phyloP scores from a whole-genome alignment of 1,140 invertebrate genomes.

The Cotesia chilonis region DNA sequence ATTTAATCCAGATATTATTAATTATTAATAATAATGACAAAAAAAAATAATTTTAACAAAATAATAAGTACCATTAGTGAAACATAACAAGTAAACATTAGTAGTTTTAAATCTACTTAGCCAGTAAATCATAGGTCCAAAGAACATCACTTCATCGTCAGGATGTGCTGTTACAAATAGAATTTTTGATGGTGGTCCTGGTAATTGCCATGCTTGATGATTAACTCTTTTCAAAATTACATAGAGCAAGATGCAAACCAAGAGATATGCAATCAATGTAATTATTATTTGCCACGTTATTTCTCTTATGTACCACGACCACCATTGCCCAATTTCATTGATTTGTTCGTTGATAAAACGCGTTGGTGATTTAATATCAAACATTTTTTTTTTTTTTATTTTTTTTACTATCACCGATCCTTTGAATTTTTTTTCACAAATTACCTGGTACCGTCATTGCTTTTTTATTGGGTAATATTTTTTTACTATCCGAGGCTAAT shows the following conservation, averaged over 20 bases:
- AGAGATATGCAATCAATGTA: conserved; percentile 54
- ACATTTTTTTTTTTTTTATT: conserved; percentile 24
- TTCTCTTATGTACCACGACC: conserved; percentile 60
- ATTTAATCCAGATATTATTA: background rate
- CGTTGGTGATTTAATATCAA: conserved; percentile 29
- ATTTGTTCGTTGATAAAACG: conserved; percentile 42
- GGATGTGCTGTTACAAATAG: conserved; percentile 92
- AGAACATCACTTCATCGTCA: conserved; percentile 98
- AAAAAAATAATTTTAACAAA: conserved; percentile 27
- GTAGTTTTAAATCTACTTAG: conserved; percentile 71
- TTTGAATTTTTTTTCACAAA: conserved; percentile 10
- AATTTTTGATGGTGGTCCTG: conserved; percentile 67
- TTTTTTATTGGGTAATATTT: too few relatives aligned
- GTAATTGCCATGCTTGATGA: conserved; percentile 61
- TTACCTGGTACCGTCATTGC: conserved; percentile 29
- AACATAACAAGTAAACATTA: conserved; percentile 83
- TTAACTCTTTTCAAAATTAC: conserved; percentile 54
- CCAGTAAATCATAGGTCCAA: conserved; percentile 87
- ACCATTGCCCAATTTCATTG: conserved; percentile 56
- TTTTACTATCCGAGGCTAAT: too few relatives aligned
- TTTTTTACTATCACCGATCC: background rate
- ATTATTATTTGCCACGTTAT: conserved; percentile 60
- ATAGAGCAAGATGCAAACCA: conserved; percentile 58
- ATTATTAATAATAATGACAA: conserved; percentile 11
- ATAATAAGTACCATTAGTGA: conserved; percentile 78